These are phyloP conservation scores for Zoroaster sp. DNA, from an alignment of 53 echinoderm and acorn worm species.

Conservation along the genomic window DNA sequence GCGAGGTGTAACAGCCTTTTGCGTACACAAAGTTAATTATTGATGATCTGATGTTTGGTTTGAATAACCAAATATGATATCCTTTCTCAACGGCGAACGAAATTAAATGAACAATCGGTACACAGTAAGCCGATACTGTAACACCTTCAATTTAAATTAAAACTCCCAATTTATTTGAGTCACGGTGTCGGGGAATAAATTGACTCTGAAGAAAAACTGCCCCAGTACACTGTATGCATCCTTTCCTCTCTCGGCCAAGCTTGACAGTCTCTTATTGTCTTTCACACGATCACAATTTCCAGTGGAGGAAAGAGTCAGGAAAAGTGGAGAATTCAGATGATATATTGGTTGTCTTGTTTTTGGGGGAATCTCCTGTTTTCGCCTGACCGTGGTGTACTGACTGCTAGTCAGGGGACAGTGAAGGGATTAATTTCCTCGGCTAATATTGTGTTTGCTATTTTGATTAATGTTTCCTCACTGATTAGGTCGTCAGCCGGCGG, in stretches of 20 bases:
- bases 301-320: not conserved
- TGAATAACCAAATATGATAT: too few species aligned
- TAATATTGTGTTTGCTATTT: too few species aligned
- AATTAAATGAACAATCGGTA: too few species aligned
- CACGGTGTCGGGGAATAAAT: not conserved
- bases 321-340: not conserved
- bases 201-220: not conserved
- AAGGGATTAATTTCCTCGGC: too few species aligned
- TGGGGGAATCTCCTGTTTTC: not conserved
- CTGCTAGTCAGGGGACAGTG: too few species aligned
- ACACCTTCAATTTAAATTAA: not conserved
- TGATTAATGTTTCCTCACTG: too few species aligned
- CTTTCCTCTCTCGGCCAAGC: not conserved
- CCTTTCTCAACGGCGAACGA: too few species aligned
- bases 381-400: not conserved
- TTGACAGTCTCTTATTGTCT: not conserved
- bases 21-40: too few species aligned
- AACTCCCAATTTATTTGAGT: not conserved
- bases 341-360: not conserved
- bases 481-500: too few species aligned
- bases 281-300: slow-evolving; percentile 14
- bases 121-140: not conserved
- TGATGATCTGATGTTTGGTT: too few species aligned
- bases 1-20: too few species aligned
- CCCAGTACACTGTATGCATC: not conserved